These are phyloP conservation scores for Triops cancriformis DNA, from an alignment of 1,140 invertebrate species.

Conservation along the genomic window DNA sequence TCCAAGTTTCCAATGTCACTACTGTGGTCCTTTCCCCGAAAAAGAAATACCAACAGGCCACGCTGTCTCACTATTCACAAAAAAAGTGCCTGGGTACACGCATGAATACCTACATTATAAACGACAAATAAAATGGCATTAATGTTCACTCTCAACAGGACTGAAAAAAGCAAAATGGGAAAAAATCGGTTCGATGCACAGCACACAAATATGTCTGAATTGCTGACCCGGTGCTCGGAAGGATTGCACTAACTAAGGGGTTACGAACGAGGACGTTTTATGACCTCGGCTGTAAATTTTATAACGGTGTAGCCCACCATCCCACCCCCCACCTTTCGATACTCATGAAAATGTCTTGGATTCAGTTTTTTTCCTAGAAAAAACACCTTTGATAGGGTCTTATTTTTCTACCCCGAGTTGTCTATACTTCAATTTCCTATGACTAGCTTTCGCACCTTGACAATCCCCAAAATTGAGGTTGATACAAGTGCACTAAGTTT, in stretches of 20 bases:
- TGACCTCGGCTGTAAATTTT: constrained; percentile 5
- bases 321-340: neutral
- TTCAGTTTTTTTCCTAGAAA: too few species aligned
- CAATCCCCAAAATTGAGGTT: neutral
- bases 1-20: neutral
- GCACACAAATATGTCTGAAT: neutral
- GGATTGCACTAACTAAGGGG: neutral
- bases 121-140: neutral
- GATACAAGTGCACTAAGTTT: neutral
- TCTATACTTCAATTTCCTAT: too few species aligned
- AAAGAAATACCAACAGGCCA: neutral
- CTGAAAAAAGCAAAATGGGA: neutral
- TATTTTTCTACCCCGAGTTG: too few species aligned
- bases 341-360: too few species aligned
- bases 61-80: neutral
- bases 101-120: neutral
- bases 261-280: constrained; percentile 13
- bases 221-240: neutral
- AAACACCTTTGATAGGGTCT: too few species aligned
- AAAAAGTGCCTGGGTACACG: neutral
- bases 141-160: neutral
- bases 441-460: too few species aligned
- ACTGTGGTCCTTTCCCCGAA: neutral
- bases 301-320: neutral
- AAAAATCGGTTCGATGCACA: neutral